Evolutionary conservation across 2,888 invertebrate genomes (phyloP).

Genomic region (Ceramica pisi): DNA sequence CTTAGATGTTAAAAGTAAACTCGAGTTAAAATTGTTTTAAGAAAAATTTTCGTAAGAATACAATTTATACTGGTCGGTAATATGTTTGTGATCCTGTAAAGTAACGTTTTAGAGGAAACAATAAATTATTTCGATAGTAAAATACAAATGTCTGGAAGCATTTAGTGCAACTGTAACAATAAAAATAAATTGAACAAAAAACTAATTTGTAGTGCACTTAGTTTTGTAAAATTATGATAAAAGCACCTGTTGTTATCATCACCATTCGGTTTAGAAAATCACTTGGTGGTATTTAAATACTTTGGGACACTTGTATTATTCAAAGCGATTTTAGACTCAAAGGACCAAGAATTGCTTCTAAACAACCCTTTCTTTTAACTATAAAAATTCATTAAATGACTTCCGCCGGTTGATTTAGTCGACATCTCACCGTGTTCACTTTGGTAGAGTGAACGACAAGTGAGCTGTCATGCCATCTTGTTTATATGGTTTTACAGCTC

Average conservation of each 20-base stretch:
- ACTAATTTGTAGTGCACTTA: constrained; percentile 10
- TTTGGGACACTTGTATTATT: background rate
- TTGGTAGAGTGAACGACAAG: too few relatives aligned
- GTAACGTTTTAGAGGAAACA: constrained; percentile 7
- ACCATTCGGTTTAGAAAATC: too few relatives aligned
- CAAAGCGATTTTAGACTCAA: too few relatives aligned
- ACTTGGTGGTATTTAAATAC: background rate
- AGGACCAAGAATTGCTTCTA: too few relatives aligned
- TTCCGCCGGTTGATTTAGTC: too few relatives aligned
- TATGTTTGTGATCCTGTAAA: background rate
- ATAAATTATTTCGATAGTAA: constrained; percentile 24
- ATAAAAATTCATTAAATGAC: too few relatives aligned
- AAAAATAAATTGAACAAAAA: background rate
- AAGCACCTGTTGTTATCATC: constrained; percentile 24
- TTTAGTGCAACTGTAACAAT: constrained; percentile 8
- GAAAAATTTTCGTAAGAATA: background rate
- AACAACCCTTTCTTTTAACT: too few relatives aligned
- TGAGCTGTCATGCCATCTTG: too few relatives aligned
- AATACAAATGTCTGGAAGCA: constrained; percentile 7
- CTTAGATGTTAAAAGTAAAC: background rate
- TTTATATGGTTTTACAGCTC: too few relatives aligned
- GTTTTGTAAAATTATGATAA: constrained; percentile 35
- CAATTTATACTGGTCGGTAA: background rate
- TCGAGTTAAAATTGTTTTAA: background rate
- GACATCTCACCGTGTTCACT: too few relatives aligned